Percentiles rank a stretch among this genome's conserved stretches.
Conservation (phyloP, 2,888 invertebrate species). For the Xestia rhomboidea region DNA sequence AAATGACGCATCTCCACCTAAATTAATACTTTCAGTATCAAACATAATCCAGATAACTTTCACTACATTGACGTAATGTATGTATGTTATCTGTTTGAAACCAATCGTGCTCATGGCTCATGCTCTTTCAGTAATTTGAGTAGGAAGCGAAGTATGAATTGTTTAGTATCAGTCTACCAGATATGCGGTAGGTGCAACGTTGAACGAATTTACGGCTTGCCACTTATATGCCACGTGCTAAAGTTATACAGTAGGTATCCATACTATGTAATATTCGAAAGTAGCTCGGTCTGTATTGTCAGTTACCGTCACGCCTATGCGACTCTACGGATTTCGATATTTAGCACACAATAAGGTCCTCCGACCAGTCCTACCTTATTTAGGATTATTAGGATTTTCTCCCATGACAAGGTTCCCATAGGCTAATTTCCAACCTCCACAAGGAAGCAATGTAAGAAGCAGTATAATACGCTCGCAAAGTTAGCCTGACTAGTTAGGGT, state of each 20-base stretch:
- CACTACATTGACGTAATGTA: constrained; percentile 37
- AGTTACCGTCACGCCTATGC: background rate
- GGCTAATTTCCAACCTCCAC: background rate
- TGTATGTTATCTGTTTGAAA: constrained; percentile 24
- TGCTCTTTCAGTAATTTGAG: constrained; percentile 29
- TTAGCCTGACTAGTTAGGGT: constrained; percentile 1
- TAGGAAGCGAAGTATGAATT: constrained; percentile 33
- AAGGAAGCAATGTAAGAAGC: background rate
- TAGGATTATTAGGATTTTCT: background rate
- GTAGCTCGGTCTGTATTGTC: background rate
- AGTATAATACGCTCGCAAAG: background rate
- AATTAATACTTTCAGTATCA: constrained; percentile 33
- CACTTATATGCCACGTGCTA: background rate
- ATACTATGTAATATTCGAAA: background rate
- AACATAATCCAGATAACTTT: constrained; percentile 38
- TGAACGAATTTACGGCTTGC: constrained; percentile 13
- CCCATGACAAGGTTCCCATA: background rate
- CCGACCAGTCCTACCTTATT: too few species aligned
- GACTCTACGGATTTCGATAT: background rate
- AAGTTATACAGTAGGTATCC: background rate
- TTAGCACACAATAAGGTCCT: background rate
- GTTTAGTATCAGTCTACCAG: constrained; percentile 11
- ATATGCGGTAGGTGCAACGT: background rate
- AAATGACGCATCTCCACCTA: background rate
- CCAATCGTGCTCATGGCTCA: constrained; percentile 12